Base-by-base conservation (phyloP, 1,140 invertebrate genomes). In the Carposina sasakii region DNA sequence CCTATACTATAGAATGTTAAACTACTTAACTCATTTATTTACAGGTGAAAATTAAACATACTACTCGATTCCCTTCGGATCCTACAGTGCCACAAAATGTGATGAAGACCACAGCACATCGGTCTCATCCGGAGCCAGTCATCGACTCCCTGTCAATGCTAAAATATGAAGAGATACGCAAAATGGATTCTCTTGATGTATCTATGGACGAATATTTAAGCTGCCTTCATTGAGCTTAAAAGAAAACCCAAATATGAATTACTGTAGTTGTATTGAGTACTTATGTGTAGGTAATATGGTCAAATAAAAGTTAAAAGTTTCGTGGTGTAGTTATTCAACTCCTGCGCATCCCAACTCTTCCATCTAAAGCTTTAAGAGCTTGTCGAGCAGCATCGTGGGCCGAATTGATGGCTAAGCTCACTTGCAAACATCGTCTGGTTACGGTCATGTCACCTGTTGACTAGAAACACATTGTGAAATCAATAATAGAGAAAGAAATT, bases 371-470 rank as follows among this genome's bases (percentile, higher is more conserved):
- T 13, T 92, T 95, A 39, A 99, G 87, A 85, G 99, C 99, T 70
- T 98, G 97, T 54, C 96, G 93, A 0, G 96, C 93, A 39, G 96
- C 91, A 0, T 93, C 93, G 71, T 99, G 95, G 60, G 94, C 92
- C 36, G 93, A 92, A 77, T 98, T 95, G 21, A 89, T 87, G 2
- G 92, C 90, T 37, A 99, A 87, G 43, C 96, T 92, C 39, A 99
- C 81, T 58, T 93, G 90, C 37, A 99, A 90, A 76, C 96, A 98
- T 54, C 98, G 93, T 50, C 91, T 90, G 2, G 97, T 94, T 70
- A 99, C 88, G 53, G 90, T 90, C 54, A 93, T 88, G 77, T 99
- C 97, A 33, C 97, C 97, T 54, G 94, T 90, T 28, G 92, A 94
- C 96, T 98, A 66, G 66, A 88, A 86, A 67, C n/a, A n/a, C n/a